Evolutionary conservation across 2,113 vertebrate species (phyloP), one percentile per base, ranked within the genome.

Genomic region (Conger conger): DNA sequence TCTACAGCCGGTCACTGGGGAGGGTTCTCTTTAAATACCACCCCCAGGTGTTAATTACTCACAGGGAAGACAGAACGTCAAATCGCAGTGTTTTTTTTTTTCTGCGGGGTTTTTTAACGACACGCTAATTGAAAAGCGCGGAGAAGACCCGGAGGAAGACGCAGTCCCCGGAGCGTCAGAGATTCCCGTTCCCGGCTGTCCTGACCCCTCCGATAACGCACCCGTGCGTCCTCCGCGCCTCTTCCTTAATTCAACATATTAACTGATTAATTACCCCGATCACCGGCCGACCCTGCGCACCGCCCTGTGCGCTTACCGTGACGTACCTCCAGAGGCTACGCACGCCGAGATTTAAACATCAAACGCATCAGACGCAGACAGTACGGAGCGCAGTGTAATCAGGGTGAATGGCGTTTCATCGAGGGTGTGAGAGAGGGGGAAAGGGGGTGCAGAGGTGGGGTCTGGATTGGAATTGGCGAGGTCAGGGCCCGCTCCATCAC

Each of bases 21-120:
- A 80, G 83, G 2, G 38, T 60, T 79, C 45, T 53, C 50, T 57
- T 42, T 84, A 79, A 79, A 79, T 42, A 84, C 73, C 42, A 33
- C 30, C 82, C 50, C 78, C 83, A 60, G 53, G 76, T 79, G n/a
- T 84, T 84, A 84, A 84, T 84, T 84, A 79, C 53, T 82, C 35
- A 82, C 13, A 60, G 45, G 76, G 68, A 79, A 63, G 18, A 63
- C 76, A 63, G 4, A 0, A 80, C 18, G 50, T 60, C 1, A 38
- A 63, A 76, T 54, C 23, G 53, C 76, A 37, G 73, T 20, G 20
- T 63, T 23, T 60, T 30, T 33, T 30, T 13, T 53, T 79, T 63
- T 73, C 33, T 38, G 4, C 76, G 38, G 77, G 11, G 17, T 76
- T 76, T 53, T 36, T 53, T 84, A 84, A 79, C 63, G 23, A 63